Conservation (phyloP, 2,888 invertebrate genomes). For the Disparrhopalites patrizii region DNA sequence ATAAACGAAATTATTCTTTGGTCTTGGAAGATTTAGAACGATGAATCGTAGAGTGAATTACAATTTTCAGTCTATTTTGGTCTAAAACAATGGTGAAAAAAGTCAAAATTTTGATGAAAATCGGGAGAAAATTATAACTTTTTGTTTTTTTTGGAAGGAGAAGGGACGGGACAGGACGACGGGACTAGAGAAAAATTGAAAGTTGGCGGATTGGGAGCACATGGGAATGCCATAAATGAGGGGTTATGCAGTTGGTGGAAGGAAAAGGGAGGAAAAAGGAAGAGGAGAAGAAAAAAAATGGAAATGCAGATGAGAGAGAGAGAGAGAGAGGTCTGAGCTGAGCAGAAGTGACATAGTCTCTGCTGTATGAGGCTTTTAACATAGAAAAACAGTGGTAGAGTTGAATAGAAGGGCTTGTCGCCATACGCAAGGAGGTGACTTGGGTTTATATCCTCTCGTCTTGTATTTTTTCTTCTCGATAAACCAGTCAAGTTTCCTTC, state of each 20-base stretch:
- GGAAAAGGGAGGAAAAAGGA: neutral
- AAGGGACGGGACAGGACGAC: neutral
- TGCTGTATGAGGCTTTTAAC: neutral
- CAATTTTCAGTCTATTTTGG: too few relatives aligned
- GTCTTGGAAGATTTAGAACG: too few relatives aligned
- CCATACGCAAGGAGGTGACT: constrained; percentile 20
- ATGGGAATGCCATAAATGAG: neutral
- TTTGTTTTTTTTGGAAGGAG: neutral
- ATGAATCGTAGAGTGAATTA: too few relatives aligned
- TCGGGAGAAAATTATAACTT: too few relatives aligned
- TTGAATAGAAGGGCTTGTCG: constrained; percentile 19
- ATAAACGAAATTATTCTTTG: too few relatives aligned
- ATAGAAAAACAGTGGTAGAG: constrained; percentile 4
- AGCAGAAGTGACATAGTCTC: constrained; percentile 13
- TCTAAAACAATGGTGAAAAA: too few relatives aligned
- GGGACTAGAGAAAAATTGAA: neutral
- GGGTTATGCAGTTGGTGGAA: constrained; percentile 10
- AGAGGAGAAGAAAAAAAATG: constrained; percentile 1
- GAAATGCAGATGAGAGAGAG: constrained; percentile 15
- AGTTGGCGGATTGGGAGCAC: constrained; percentile 5
- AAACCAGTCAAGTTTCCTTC: too few relatives aligned
- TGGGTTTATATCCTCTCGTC: neutral
- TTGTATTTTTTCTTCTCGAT: too few relatives aligned
- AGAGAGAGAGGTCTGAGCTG: constrained; percentile 7
- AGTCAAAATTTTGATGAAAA: too few relatives aligned